phyloP scores from a whole-genome alignment of 2,797 vertebrate species.

The Pteropus rufus region DNA sequence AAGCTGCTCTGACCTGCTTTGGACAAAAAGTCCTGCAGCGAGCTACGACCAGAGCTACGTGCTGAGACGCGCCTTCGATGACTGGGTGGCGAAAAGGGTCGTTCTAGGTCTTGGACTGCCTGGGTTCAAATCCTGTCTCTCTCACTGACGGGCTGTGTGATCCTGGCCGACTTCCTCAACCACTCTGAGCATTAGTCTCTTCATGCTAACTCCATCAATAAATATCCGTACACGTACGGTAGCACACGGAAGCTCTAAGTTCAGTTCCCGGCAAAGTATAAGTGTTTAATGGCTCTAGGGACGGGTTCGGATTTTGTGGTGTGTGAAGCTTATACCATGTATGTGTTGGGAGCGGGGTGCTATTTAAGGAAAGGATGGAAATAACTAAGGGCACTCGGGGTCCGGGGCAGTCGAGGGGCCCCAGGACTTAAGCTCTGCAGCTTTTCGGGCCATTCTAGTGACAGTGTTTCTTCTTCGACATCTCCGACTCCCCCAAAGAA shows the following conservation, averaged over 20 bases:
- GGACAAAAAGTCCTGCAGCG: too few relatives aligned
- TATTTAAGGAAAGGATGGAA: background rate
- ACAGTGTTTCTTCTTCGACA: background rate
- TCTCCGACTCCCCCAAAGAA: background rate
- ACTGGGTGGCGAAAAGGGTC: background rate
- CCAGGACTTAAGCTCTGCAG: rapidly evolving
- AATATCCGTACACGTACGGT: background rate
- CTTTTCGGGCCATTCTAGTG: background rate
- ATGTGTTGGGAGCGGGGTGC: background rate
- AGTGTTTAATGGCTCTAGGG: background rate
- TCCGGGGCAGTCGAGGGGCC: rapidly evolving
- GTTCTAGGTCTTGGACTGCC: background rate
- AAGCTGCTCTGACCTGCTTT: background rate
- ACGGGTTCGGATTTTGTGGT: background rate
- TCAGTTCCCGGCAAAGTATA: background rate
- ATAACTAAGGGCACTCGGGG: background rate
- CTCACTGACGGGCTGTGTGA: background rate
- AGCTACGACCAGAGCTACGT: background rate
- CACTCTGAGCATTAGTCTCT: background rate
- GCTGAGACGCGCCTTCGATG: rapidly evolving
- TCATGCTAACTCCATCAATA: background rate
- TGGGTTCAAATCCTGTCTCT: background rate
- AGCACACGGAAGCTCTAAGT: background rate
- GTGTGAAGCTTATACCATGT: background rate
- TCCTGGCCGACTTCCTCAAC: background rate